Conservation (phyloP, 2,888 invertebrate species). For the Nymphalis c-album region DNA sequence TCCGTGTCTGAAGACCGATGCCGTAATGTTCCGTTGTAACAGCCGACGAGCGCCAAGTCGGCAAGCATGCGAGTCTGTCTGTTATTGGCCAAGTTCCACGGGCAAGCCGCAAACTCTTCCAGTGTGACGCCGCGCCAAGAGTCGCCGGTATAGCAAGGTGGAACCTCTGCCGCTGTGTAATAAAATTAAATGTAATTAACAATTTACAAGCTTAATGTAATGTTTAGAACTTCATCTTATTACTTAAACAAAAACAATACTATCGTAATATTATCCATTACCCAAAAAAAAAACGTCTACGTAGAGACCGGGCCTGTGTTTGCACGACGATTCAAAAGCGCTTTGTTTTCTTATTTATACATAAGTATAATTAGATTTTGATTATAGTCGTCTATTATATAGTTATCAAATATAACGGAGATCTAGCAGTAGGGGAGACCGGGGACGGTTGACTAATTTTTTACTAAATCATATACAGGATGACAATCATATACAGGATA, state of each 20-base stretch:
- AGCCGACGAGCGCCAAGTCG: conserved; percentile 95
- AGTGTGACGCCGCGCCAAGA: conserved; percentile 95
- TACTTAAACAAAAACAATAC: no score
- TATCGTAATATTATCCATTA: no score
- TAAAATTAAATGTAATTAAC: neutral
- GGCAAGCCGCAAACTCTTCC: conserved; percentile 94
- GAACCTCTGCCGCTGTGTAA: conserved; percentile 86
- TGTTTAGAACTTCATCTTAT: no score
- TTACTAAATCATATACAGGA: no score
- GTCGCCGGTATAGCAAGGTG: conserved; percentile 88
- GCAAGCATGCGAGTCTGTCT: conserved; percentile 99
- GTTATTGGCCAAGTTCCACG: conserved; percentile 96
- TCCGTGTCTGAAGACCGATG: conserved; percentile 86
- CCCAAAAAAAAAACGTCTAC: no score
- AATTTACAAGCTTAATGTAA: neutral
- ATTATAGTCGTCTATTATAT: neutral
- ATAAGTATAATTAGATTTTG: neutral
- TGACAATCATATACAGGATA: no score
- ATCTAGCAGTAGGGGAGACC: conserved; percentile 5
- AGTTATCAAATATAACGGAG: neutral
- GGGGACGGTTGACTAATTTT: no score
- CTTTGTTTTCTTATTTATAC: no score
- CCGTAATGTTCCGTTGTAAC: conserved; percentile 93
- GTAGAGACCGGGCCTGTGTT: no score
- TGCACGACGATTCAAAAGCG: no score